Conservation (phyloP, 1,140 invertebrate species). For the Psix sp. region DNA sequence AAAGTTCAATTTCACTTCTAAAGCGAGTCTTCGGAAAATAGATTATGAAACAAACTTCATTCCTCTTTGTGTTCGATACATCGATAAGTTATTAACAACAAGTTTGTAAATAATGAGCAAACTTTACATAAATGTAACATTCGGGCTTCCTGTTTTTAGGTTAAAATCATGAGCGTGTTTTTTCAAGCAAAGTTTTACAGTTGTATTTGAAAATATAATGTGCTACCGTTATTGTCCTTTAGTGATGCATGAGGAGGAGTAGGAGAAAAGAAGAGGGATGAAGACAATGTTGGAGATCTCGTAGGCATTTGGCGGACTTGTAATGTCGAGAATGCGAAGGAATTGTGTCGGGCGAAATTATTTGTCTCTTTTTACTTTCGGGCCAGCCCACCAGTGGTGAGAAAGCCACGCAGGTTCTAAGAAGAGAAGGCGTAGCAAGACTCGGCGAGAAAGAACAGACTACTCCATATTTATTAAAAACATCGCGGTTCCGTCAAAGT, state of each 20-base stretch:
- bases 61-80: too few species aligned
- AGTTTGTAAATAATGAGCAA: too few species aligned
- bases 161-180: too few species aligned
- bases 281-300: constrained; percentile 11
- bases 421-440: constrained; percentile 64
- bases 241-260: constrained; percentile 16
- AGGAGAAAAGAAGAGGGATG: not conserved
- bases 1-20: too few species aligned
- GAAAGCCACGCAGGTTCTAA: constrained; percentile 73
- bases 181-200: too few species aligned
- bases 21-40: constrained; percentile 20
- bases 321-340: constrained; percentile 51
- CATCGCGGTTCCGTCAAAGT: constrained; percentile 58
- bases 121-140: too few species aligned
- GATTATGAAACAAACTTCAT: too few species aligned
- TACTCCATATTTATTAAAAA: constrained; percentile 67
- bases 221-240: constrained; percentile 53
- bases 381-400: constrained; percentile 65
- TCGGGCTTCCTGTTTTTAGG: too few species aligned
- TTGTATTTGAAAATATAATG: constrained; percentile 15
- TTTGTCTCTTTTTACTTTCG: constrained; percentile 62
- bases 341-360: constrained; percentile 55
- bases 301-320: constrained; percentile 46
- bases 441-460: constrained; percentile 53
- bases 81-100: too few species aligned